Evolutionary conservation across 2,797 vertebrate species (phyloP).

Genomic region (Heterohyrax brucei): DNA sequence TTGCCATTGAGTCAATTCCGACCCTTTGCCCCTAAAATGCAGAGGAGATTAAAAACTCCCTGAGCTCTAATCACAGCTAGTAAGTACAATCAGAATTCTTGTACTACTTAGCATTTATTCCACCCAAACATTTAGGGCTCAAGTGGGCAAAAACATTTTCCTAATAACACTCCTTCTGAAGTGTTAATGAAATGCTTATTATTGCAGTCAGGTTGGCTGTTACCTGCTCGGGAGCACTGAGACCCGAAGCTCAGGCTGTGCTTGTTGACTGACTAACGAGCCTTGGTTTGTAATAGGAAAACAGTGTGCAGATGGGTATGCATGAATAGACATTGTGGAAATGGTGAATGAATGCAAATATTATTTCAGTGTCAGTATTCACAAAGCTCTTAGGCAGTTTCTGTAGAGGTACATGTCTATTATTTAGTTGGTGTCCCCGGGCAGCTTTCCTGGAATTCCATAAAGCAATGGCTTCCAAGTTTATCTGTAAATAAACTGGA

Average conservation of each 20-base stretch:
- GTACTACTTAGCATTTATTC: background rate
- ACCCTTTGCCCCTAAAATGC: background rate
- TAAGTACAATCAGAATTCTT: background rate
- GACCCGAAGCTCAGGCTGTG: background rate
- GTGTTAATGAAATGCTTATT: constrained; percentile 56
- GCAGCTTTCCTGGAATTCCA: background rate
- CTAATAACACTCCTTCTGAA: constrained; percentile 56
- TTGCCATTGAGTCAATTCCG: no score
- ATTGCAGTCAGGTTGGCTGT: background rate
- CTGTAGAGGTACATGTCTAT: background rate
- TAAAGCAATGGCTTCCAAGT: background rate
- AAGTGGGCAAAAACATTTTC: constrained; percentile 60
- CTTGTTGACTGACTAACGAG: constrained; percentile 36
- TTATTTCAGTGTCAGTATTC: background rate
- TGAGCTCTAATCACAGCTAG: background rate
- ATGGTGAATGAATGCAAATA: constrained; percentile 36
- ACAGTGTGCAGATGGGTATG: background rate
- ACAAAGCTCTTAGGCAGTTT: background rate
- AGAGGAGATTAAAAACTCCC: background rate
- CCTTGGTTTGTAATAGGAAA: background rate
- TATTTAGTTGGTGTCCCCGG: background rate
- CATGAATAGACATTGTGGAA: constrained; percentile 20
- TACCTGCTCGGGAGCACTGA: constrained; percentile 21
- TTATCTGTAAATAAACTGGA: background rate
- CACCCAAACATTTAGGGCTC: constrained; percentile 45